phyloP scores from a whole-genome alignment of 2,888 invertebrate species.

The Noctua pronuba region DNA sequence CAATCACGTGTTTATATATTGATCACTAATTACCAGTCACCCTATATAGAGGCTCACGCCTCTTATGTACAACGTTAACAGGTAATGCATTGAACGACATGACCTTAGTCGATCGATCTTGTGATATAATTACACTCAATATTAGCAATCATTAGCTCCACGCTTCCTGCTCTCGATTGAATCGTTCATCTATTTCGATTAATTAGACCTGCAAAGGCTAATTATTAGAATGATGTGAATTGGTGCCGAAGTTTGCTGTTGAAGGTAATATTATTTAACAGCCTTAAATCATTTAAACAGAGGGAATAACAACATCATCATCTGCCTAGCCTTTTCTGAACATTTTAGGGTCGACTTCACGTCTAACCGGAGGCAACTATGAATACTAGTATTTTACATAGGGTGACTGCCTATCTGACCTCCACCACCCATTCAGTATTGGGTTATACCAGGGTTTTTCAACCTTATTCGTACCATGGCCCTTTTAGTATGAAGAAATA shows the following conservation, averaged over 20 bases:
- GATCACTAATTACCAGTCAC: no score
- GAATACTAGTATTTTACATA: no score
- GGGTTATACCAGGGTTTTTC: no score
- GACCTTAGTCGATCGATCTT: slow-evolving; percentile 47
- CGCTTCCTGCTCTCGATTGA: slow-evolving; percentile 38
- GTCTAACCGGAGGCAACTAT: no score
- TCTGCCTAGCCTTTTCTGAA: background rate
- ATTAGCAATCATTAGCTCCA: slow-evolving; percentile 33
- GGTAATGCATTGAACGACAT: slow-evolving; percentile 18
- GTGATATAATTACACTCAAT: slow-evolving; percentile 40
- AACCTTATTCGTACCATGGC: no score
- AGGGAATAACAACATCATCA: background rate
- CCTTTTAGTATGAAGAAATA: no score
- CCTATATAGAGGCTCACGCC: background rate
- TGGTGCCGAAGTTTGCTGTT: background rate
- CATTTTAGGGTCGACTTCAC: background rate
- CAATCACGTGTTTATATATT: no score
- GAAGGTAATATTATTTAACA: background rate
- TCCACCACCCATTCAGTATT: no score
- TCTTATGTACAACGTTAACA: background rate
- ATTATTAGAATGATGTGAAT: slow-evolving; percentile 13
- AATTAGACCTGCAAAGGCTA: slow-evolving; percentile 8
- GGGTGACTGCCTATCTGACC: no score
- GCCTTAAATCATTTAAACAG: background rate
- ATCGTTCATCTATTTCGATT: slow-evolving; percentile 27